Percentiles rank a stretch among this genome's conserved stretches.
phyloP scores from a whole-genome alignment of 2,888 invertebrate genomes.

The Xiphydria camelus region DNA sequence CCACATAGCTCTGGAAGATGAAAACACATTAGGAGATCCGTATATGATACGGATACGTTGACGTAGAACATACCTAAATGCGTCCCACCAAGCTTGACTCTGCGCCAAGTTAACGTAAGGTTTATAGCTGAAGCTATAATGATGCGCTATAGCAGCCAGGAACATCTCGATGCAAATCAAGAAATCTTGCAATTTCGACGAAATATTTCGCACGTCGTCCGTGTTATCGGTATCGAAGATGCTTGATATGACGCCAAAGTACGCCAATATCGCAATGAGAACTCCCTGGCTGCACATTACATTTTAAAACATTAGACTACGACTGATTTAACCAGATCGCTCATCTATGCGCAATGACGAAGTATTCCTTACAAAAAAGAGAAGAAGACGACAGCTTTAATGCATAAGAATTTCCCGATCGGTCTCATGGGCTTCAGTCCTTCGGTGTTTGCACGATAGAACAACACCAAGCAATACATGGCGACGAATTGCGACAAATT shows the following conservation, averaged over 20 bases:
- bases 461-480: constrained; percentile 94
- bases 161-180: constrained; percentile 98
- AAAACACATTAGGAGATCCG: background rate
- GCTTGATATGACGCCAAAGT: constrained; percentile 77
- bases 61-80: constrained; percentile 44
- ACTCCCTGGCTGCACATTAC: constrained; percentile 80
- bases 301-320: constrained; percentile 2
- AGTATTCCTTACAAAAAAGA: constrained; percentile 88
- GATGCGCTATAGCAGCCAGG: constrained; percentile 91
- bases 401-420: constrained; percentile 92
- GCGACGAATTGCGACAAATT: constrained; percentile 94
- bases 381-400: constrained; percentile 96
- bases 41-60: background rate
- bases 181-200: constrained; percentile 88
- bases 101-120: constrained; percentile 69
- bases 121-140: constrained; percentile 93
- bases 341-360: background rate
- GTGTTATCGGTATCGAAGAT: constrained; percentile 72
- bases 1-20: constrained; percentile 75
- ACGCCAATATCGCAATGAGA: constrained; percentile 83
- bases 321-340: background rate
- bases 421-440: constrained; percentile 92
- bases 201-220: constrained; percentile 72
- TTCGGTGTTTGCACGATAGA: constrained; percentile 86
- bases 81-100: constrained; percentile 56